A percentile compares a stretch with the other conserved stretches of the same genome.
Evolutionary conservation across 35 echinoderm and acorn worm genomes (phyloP).

Genomic region (Lytechinus variegatus): DNA sequence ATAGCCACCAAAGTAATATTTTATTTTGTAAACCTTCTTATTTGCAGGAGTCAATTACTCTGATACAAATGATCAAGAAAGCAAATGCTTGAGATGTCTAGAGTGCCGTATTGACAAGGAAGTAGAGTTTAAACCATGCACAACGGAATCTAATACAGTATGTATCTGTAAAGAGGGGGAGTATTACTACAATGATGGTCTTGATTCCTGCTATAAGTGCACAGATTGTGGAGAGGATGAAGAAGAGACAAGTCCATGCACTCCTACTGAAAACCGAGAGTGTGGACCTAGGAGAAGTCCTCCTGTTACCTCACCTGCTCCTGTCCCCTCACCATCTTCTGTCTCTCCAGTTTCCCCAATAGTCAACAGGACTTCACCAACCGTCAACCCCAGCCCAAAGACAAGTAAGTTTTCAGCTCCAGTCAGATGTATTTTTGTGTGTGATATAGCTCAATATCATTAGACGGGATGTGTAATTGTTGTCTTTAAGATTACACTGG

Average conservation of each 20-base stretch:
- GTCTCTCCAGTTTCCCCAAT: neutral
- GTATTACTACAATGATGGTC: neutral
- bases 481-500: too few relatives aligned
- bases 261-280: neutral
- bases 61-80: neutral
- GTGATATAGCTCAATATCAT: too few relatives aligned
- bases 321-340: too few relatives aligned
- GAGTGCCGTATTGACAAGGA: neutral
- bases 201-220: neutral
- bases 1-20: neutral
- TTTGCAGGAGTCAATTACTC: constrained; percentile 17
- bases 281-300: neutral
- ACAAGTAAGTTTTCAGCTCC: neutral
- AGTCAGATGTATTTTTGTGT: neutral
- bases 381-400: neutral
- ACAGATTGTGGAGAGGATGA: neutral
- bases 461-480: too few relatives aligned
- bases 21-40: neutral
- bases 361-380: neutral
- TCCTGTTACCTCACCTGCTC: neutral
- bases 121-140: neutral
- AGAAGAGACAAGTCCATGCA: neutral
- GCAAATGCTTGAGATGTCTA: neutral
- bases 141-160: neutral
- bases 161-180: neutral